Evolutionary conservation across 2,888 invertebrate genomes (phyloP).

Genomic region (Chymomyza amoena): DNA sequence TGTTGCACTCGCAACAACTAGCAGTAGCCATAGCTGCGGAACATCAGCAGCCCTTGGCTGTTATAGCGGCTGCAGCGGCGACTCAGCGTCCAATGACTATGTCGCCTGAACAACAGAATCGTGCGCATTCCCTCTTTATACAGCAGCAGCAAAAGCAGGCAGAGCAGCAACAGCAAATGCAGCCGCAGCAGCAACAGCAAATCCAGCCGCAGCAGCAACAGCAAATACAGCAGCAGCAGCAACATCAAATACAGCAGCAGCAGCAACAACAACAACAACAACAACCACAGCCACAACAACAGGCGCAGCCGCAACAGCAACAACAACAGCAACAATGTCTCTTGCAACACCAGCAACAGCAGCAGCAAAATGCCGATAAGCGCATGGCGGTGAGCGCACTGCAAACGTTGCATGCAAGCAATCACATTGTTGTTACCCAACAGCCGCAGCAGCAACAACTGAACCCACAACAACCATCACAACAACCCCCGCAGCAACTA

Average conservation of each 20-base stretch:
- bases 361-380: conserved; percentile 41
- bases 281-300: conserved; percentile 13
- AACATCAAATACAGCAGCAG: conserved; percentile 23
- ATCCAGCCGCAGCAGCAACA: conserved; percentile 23
- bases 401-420: conserved; percentile 54
- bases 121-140: conserved; percentile 24
- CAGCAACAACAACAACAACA: conserved; percentile 21
- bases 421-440: conserved; percentile 36
- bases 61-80: conserved; percentile 49
- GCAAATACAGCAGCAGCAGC: conserved; percentile 23
- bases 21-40: conserved; percentile 34
- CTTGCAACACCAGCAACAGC: conserved; percentile 23
- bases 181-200: conserved; percentile 14
- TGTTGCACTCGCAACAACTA: conserved; percentile 26
- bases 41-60: conserved; percentile 46
- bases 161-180: conserved; percentile 16
- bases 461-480: conserved; percentile 21
- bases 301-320: neutral
- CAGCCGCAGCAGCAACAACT: conserved; percentile 16
- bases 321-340: conserved; percentile 24
- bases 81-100: conserved; percentile 49
- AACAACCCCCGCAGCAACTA: conserved; percentile 12
- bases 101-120: conserved; percentile 27
- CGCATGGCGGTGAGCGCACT: conserved; percentile 61
- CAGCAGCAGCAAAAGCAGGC: conserved; percentile 27